A percentile compares a stretch with the other conserved stretches of the same genome.
Conservation (phyloP, 1,140 invertebrate species). For the Drosophila repleta region DNA sequence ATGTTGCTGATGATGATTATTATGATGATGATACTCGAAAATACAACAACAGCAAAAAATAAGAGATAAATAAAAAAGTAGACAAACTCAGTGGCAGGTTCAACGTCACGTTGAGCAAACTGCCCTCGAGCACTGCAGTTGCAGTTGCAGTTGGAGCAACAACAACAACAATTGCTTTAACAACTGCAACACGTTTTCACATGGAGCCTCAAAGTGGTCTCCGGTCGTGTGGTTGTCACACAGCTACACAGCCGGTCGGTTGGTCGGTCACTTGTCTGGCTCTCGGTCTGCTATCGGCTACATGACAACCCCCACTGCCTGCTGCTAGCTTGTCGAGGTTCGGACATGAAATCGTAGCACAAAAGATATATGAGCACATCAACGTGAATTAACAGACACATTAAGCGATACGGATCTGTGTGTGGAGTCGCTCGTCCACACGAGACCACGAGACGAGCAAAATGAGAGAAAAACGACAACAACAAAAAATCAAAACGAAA, state of each 20-base stretch:
- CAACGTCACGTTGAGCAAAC: constrained; percentile 66
- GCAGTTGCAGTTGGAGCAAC: constrained; percentile 16
- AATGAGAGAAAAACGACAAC: constrained; percentile 1
- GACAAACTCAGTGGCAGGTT: constrained; percentile 54
- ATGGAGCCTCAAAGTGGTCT: constrained; percentile 43
- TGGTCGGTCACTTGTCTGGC: constrained; percentile 24
- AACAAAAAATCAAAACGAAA: constrained; percentile 31
- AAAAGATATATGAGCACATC: constrained; percentile 77
- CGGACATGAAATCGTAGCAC: constrained; percentile 67
- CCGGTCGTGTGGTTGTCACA: constrained; percentile 17
- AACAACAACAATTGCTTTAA: constrained; percentile 31
- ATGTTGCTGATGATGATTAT: constrained; percentile 1
- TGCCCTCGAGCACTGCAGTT: constrained; percentile 14
- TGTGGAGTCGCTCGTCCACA: constrained; percentile 38
- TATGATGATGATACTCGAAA: constrained; percentile 12
- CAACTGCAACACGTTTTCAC: constrained; percentile 56
- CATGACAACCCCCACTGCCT: too few species aligned
- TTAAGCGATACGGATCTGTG: constrained; percentile 73
- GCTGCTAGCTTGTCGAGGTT: constrained; percentile 59
- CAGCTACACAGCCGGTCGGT: too few species aligned
- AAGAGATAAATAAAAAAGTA: background rate
- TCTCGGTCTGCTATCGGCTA: constrained; percentile 16
- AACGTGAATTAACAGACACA: constrained; percentile 78
- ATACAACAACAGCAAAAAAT: background rate
- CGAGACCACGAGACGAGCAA: constrained; percentile 50